phyloP scores from a whole-genome alignment of 2,888 invertebrate species.

The Lepetodrilus schrolli region DNA sequence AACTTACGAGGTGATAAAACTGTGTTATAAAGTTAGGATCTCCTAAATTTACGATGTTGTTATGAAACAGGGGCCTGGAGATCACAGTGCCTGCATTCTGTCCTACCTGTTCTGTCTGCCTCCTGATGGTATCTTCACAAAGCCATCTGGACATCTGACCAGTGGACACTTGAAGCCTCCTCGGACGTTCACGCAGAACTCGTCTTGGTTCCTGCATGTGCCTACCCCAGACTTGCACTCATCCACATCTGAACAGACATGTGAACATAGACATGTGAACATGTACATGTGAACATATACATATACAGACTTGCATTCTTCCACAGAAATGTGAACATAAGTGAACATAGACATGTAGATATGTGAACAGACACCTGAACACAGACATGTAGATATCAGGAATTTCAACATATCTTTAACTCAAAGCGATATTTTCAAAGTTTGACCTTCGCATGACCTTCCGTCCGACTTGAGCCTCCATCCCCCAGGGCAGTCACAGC shows the following conservation, averaged over 20 bases:
- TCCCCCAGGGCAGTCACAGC: conserved; percentile 72
- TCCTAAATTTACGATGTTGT: too few relatives aligned
- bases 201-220: conserved; percentile 78
- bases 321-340: neutral
- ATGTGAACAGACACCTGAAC: neutral
- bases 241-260: conserved; percentile 85
- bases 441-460: conserved; percentile 87
- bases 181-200: conserved; percentile 90
- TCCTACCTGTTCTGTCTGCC: conserved; percentile 64
- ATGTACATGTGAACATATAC: too few relatives aligned
- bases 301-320: too few relatives aligned
- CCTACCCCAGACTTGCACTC: conserved; percentile 80
- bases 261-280: too few relatives aligned
- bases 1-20: too few relatives aligned
- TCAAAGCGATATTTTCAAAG: neutral
- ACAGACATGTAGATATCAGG: neutral
- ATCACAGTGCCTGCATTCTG: neutral
- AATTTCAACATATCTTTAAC: neutral
- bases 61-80: too few relatives aligned
- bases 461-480: conserved; percentile 79
- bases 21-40: too few relatives aligned
- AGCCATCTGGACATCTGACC: conserved; percentile 90
- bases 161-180: conserved; percentile 91
- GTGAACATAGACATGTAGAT: neutral
- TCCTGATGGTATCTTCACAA: conserved; percentile 77